Base-by-base conservation (phyloP, 2,113 vertebrate species). In the Aldabrachelys gigantea region DNA sequence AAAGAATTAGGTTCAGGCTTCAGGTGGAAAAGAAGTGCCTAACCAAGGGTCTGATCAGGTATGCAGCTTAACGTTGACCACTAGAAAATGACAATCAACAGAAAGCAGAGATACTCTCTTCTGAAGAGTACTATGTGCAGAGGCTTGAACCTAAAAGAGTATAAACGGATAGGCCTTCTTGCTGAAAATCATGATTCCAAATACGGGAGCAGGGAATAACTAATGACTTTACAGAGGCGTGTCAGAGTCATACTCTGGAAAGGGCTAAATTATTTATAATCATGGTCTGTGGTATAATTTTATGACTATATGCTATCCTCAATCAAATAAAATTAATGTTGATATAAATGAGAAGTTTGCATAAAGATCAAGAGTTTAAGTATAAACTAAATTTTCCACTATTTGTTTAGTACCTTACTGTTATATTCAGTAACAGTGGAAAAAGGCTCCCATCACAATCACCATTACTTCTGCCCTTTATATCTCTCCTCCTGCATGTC, bases 221-320 rank as follows among this genome's bases (percentile, higher is more conserved):
- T n/a, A 6, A 87, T 29, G 52, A 78, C 41, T 80, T 49, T 54
- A 62, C 47, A 1, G 72, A 53, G 83, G 4, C 17, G 80, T 72
- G 87, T 89, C 1, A 1, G 10, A 12, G 0, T 4, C 25, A 1
- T 1, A 29, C 2, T 1, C 76, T 41, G 1, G 2, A 31, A 65
- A 87, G 80, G 38, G 47, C 41, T 79, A 52, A 41, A 11, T 1
- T 27, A 10, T 44, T 5, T 44, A 76, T 52, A 24, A 0, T 41
- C 72, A 2, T 8, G 72, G 8, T 78, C 38, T 1, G 0, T 53
- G 52, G 52, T 53, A 53, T 53, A 24, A 29, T 29, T 65, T 86
- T 52, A 25, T 84, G 24, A 93, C 59, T 17, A 29, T 3, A 6
- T 21, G 22, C 84, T 96, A 86, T 62, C 82, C 72, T 76, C 62